Evolutionary conservation across 2,113 vertebrate species (phyloP), one percentile per base, ranked within the genome.

Genomic region (Psettodes erumei): DNA sequence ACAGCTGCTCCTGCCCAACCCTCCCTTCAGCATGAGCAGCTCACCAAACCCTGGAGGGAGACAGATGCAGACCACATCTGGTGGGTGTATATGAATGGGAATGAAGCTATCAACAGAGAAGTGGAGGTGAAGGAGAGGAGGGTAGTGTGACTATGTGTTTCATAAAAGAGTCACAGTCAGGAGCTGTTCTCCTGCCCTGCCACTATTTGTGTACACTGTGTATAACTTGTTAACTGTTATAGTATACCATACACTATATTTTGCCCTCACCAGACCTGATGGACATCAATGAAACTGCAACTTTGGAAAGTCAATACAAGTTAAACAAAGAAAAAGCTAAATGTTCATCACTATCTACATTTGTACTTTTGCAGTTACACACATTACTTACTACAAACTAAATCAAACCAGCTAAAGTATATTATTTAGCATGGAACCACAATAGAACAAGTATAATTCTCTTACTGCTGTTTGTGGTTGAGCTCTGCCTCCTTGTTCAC

Each of bases 401-500:
- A 4, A 27, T 25, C 48, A 51, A 27, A 51, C 6, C 10, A 27
- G 11, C 11, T 51, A 15, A 51, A 7, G 6, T 5, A 12, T 25
- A 11, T 12, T 25, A 25, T 50, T 9, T 25, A 18, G 40, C 40
- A 12, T 47, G 19, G 3, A 48, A 1, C 8, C 23, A 4, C 33
- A 15, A 12, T 21, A 18, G 38, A 63, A 16, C 11, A 25, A 38
- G 16, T 11, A 0, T 3, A 33, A 25, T 15, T 72, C 30, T 86
- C 98, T 99, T 91, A 99, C 98, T 99, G 97, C 61, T 99, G 97
- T 82, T 99, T 99, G 88, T 96, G 94, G 66, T 88, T 96, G 76
- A 99, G 96, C 89, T 99, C 98, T 71, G 97, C 94, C 65, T 99
- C 98, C 91, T 99, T 99, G 94, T 95, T 97, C 83, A 98, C 97